Base-by-base conservation (phyloP, 1,140 invertebrate genomes). In the Brachionus angularis region DNA sequence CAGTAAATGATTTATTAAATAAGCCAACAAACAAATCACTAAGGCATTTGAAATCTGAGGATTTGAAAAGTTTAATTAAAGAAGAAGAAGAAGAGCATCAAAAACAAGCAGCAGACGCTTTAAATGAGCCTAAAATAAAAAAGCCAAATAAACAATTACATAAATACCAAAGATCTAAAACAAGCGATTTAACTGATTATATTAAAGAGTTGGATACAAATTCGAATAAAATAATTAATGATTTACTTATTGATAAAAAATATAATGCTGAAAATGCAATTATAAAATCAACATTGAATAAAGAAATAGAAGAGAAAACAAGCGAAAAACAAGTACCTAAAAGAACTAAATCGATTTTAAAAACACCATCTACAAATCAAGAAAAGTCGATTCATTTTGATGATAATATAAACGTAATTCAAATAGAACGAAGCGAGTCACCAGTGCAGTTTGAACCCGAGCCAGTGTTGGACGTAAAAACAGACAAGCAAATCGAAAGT, bases 361-460 rank as follows among this genome's bases (percentile, higher is more conserved):
- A 67, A 46, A 47, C 62, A 36, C 62, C 62, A 27, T 67, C 62
- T 8, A 47, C 62, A 18, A 34, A 47, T 34, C 33, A n/a, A 1
- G 62, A 67, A 50, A 67, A 67, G 47, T 34, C 62, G 2, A 67
- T 67, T 18, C 62, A 67, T 7, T 67, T 67, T n/a, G 62, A 67
- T 36, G 62, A 67, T 46, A 46, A 50, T 14, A 36, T 67, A 1
- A 25, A 67, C 31, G 36, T 67, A 33, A 67, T 67, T 7, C 62
- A 29, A 23, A 47, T 67, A 29, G 62, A 67, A 31, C 25, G 62
- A 36, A 47, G 36, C 21, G 25, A 36, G 8, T 58, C 53, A 23
- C 53, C 53, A 39, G 27, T 36, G 2, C 53, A 16, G 3, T 58
- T 58, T 31, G 16, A 23, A 50, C 23, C 5, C 44, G 42, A 29